Evolutionary conservation across 92 coral and sea anemone genomes (phyloP).

Genomic region (Virgularia gustaviana): DNA sequence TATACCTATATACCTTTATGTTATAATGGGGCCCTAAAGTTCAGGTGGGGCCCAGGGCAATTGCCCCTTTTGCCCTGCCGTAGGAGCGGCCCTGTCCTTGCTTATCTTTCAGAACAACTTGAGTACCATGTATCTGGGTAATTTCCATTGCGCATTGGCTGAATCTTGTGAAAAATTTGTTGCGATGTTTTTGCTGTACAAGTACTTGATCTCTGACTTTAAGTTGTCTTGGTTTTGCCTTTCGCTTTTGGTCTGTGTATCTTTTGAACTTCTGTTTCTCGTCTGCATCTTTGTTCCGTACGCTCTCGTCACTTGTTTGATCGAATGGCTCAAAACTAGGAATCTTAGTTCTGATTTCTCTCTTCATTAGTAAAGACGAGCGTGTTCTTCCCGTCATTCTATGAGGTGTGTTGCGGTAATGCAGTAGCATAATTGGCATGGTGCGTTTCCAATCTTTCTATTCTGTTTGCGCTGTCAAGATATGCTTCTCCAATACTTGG

Average conservation of each 20-base stretch:
- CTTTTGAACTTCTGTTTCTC: conserved; percentile 27
- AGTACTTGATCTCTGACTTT: conserved; percentile 12
- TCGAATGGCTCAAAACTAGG: background rate
- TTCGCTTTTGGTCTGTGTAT: conserved; percentile 20
- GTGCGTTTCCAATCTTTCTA: conserved; percentile 34
- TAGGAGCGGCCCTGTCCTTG: too few relatives aligned
- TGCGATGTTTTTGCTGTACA: conserved; percentile 3
- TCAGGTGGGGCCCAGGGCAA: too few relatives aligned
- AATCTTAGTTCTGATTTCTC: conserved; percentile 38
- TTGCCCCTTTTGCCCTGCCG: too few relatives aligned
- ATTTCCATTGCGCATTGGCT: too few relatives aligned
- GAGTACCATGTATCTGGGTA: too few relatives aligned
- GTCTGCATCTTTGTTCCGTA: background rate
- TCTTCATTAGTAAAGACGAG: conserved; percentile 10
- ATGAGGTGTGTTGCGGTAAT: conserved; percentile 36
- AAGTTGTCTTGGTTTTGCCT: conserved; percentile 11
- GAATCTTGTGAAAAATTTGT: conserved; percentile 13
- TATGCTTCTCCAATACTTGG: conserved; percentile 27
- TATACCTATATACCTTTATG: too few relatives aligned
- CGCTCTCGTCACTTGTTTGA: background rate
- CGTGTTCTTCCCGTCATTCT: conserved; percentile 27
- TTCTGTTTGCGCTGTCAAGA: background rate
- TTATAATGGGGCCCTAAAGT: too few relatives aligned
- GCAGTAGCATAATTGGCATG: conserved; percentile 19
- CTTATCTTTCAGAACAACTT: too few relatives aligned